Base-by-base conservation (phyloP, 2,888 invertebrate genomes). In the Rotaria magnacalcarata region DNA sequence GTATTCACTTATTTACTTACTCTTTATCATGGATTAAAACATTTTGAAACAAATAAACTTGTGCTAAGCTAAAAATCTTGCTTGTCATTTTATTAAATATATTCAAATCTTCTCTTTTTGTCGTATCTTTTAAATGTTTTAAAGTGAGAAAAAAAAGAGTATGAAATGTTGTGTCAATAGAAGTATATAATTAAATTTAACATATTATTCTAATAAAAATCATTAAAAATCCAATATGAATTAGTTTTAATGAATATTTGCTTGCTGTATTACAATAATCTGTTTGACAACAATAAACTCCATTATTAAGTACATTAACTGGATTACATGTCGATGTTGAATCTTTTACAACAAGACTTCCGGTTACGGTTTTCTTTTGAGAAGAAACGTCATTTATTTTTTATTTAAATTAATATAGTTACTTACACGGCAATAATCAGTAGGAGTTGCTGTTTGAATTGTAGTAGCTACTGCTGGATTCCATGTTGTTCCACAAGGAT, bases 1-100 rank as follows among this genome's bases (percentile, higher is more conserved):
- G 47, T 80, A 24, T 80, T 80, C n/a, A 80, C 80, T 80, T 80
- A 80, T 80, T 80, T 80, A 80, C 47, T 80, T 47, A 80, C 80
- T 47, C 43, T 80, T 24, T n/a, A 80, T 47, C 43, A 80, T 43
- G 47, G 47, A 47, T 80, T 80, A 47, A 80, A 80, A 80, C 8
- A 80, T 80, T n/a, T n/a, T 80, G 80, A 80, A 41, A 80, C 27
- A 67, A 27, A 67, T 67, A 67, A 67, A 67, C 19, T 27, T 34
- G 19, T 67, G 6, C 67, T 14, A 34, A 16, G 27, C 19, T 67
- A 67, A 19, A 67, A 34, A 21, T 10, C 2, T 21, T 52, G 8
- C 16, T 52, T 11, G 0, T 4, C 16, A 0, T 52, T 52, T 52
- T 16, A 52, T 52, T 16, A 52, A 52, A 52, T 16, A 52, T 16